These are phyloP conservation scores for Leptobrachium leishanense DNA, from an alignment of 2,113 vertebrate species.

Conservation along the genomic window DNA sequence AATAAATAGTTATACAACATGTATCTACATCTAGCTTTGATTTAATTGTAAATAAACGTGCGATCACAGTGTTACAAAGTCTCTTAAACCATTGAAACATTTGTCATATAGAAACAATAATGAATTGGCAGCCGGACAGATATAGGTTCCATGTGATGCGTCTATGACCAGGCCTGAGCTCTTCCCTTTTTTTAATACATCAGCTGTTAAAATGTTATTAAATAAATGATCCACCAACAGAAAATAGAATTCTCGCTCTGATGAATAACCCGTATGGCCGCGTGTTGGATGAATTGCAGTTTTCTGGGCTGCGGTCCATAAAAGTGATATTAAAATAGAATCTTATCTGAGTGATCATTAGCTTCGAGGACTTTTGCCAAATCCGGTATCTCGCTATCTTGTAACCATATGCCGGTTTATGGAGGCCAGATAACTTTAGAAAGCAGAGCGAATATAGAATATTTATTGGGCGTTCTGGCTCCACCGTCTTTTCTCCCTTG, in stretches of 20 bases:
- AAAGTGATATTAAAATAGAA: constrained; percentile 39
- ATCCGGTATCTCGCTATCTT: constrained; percentile 6
- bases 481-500: no score
- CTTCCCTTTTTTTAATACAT: not conserved
- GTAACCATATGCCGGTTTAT: constrained; percentile 20
- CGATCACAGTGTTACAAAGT: no score
- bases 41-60: no score
- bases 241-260: constrained; percentile 22
- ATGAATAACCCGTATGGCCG: constrained; percentile 17
- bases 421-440: not conserved
- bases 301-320: constrained; percentile 39
- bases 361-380: not conserved
- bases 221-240: constrained; percentile 5
- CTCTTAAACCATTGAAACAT: no score
- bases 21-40: no score
- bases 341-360: constrained; percentile 22
- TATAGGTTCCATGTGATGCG: constrained; percentile 4
- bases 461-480: no score
- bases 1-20: no score
- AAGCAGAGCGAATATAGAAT: not conserved
- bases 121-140: not conserved
- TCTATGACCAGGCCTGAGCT: not conserved
- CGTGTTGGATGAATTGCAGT: constrained; percentile 9
- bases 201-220: constrained; percentile 33
- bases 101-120: no score